Conservation (phyloP, 2,797 vertebrate species). For the Melanotaenia nigrans region DNA sequence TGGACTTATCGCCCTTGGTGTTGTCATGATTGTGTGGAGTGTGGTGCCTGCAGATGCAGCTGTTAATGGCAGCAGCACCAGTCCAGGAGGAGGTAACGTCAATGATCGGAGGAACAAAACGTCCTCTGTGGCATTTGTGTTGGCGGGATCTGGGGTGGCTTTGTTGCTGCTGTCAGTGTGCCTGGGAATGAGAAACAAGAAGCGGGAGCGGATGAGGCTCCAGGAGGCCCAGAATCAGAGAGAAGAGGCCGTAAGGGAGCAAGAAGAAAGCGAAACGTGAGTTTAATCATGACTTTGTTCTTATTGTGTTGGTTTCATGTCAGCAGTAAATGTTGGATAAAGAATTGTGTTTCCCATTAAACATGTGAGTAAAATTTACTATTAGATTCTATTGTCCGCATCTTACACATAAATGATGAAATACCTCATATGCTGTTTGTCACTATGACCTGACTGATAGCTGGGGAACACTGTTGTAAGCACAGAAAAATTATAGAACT, state of each 20-base stretch:
- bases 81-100: slow-evolving; percentile 3
- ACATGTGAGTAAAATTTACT: not conserved
- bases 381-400: not conserved
- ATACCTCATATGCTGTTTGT: not conserved
- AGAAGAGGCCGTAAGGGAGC: slow-evolving; percentile 18
- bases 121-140: slow-evolving; percentile 92
- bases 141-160: slow-evolving; percentile 88
- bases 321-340: not conserved
- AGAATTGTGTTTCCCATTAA: not conserved
- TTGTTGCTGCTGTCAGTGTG: slow-evolving; percentile 92
- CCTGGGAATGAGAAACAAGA: slow-evolving; percentile 89
- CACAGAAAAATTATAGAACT: not conserved
- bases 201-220: slow-evolving; percentile 72
- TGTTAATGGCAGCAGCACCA: slow-evolving; percentile 76
- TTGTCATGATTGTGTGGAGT: slow-evolving; percentile 98
- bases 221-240: slow-evolving; percentile 60
- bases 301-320: not conserved
- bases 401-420: not conserved
- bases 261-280: slow-evolving; percentile 73
- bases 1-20: slow-evolving; percentile 91
- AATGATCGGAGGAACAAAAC: slow-evolving; percentile 77
- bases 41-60: slow-evolving; percentile 81
- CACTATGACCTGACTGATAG: not conserved
- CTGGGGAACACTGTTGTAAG: not conserved
- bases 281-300: slow-evolving; percentile 28